Base-by-base conservation (phyloP, 2,113 vertebrate species). In the Cololabis saira region DNA sequence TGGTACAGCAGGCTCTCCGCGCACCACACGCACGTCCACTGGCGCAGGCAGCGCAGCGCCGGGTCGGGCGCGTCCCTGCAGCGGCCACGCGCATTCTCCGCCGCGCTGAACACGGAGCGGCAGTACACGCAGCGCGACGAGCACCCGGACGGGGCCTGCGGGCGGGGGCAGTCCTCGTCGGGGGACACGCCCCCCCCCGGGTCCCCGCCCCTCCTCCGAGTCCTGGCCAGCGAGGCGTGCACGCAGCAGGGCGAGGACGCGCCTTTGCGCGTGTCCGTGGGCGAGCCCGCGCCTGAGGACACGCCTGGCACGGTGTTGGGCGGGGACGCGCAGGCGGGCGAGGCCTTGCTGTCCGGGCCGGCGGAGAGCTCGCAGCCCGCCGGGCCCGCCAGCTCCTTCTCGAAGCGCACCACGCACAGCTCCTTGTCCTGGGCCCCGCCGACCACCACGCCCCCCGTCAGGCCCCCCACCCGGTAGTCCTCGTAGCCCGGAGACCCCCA, bases 1-100 rank as follows among this genome's bases (percentile, higher is more conserved):
- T 97, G 96, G 90, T 97, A 97, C 33, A 97, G 94, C 82, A 97
- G 93, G 89, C 95, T 96, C 89, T 97, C 96, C 0, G 96, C 96
- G 0, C 96, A 97, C 96, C 96, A 97, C 90, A 97, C 93, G 73
- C 96, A 97, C 64, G 95, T 96, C 91, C 95, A 94, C 73, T 95
- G 95, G 78, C 94, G 94, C 62, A 97, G 93, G 84, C 95, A 94
- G 73, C 93, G 92, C 81, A 94, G 92, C 17, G 95, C 93, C 0
- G 96, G 96, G 90, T 97, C 96, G 0, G 96, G 96, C 56, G 96
- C 96, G 15, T 97, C 96, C 5, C 93, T 93, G 85, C 96, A 97
- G 67, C 93, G 94, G 33, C 96, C 96, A 7, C 95, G 94, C 61
- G 95, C 96, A 1, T 97, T 96, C 3, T 96, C 94, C 0, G 94